Evolutionary conservation across 1,140 invertebrate species (phyloP).

Genomic region (Brachionus rotundiformis): DNA sequence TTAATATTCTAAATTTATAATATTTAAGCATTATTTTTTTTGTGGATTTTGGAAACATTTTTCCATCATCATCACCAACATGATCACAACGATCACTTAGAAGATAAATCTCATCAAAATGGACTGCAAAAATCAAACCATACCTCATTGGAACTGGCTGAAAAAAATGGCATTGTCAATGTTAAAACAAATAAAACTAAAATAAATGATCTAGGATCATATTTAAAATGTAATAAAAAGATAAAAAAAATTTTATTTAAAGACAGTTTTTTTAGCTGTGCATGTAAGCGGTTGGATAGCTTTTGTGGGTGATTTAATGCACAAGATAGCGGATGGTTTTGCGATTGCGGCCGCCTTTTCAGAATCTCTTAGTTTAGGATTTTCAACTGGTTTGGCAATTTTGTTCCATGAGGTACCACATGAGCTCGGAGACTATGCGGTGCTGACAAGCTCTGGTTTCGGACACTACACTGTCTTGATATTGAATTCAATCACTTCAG

Average conservation of each 20-base stretch:
- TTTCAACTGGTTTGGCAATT: slow-evolving; percentile 65
- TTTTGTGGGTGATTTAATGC: slow-evolving; percentile 65
- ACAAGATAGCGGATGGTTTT: slow-evolving; percentile 67
- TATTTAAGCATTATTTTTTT: not conserved
- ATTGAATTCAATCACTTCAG: slow-evolving; percentile 42
- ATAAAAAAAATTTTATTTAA: not conserved
- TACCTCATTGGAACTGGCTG: not conserved
- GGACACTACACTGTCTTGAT: slow-evolving; percentile 9
- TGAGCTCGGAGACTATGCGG: slow-evolving; percentile 58
- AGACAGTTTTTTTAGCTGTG: slow-evolving; percentile 26
- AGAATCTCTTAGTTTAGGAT: slow-evolving; percentile 57
- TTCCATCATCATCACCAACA: slow-evolving; percentile 50
- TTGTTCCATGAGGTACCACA: slow-evolving; percentile 67
- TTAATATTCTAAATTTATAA: not conserved
- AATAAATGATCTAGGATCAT: not conserved
- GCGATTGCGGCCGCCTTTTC: slow-evolving; percentile 66
- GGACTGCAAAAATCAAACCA: not conserved
- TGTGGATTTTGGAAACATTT: slow-evolving; percentile 42
- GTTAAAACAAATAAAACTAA: slow-evolving; percentile 11
- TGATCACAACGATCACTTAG: not conserved
- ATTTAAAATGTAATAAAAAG: slow-evolving; percentile 51
- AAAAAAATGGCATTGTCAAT: not conserved
- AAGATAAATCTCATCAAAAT: not conserved
- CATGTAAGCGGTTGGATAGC: slow-evolving; percentile 62
- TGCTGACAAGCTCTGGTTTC: slow-evolving; percentile 27